phyloP scores from a whole-genome alignment of 1,140 invertebrate genomes.

The Ladona fulva region DNA sequence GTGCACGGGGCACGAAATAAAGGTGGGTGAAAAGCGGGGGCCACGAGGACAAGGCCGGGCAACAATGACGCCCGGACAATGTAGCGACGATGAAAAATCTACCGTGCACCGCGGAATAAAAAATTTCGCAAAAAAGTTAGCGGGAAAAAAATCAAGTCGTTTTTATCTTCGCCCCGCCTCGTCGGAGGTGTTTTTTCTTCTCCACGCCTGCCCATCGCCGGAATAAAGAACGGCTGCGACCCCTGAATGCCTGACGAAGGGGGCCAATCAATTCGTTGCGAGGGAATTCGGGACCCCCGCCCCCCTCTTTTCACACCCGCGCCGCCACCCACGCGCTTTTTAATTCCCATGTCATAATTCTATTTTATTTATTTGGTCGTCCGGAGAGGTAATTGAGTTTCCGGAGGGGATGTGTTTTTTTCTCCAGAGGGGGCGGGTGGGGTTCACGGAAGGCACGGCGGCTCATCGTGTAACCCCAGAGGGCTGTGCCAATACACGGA shows the following conservation, averaged over 20 bases:
- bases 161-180: no score
- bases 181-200: no score
- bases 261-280: background rate
- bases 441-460: background rate
- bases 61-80: background rate
- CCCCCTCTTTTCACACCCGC: background rate
- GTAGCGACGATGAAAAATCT: background rate
- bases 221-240: no score
- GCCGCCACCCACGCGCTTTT: background rate
- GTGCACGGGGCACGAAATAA: background rate
- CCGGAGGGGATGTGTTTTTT: background rate
- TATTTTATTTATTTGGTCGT: background rate
- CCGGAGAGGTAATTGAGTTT: background rate
- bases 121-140: background rate
- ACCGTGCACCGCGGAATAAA: background rate
- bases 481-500: background rate
- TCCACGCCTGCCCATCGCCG: no score
- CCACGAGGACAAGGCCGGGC: background rate
- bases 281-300: background rate
- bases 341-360: background rate
- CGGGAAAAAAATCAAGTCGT: background rate
- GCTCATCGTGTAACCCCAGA: background rate
- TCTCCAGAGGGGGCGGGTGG: background rate
- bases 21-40: background rate
- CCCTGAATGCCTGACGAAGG: background rate